Evolutionary conservation across 1,140 invertebrate species (phyloP), one percentile per base, ranked within the genome.

Genomic region (Oryctes rhinoceros): DNA sequence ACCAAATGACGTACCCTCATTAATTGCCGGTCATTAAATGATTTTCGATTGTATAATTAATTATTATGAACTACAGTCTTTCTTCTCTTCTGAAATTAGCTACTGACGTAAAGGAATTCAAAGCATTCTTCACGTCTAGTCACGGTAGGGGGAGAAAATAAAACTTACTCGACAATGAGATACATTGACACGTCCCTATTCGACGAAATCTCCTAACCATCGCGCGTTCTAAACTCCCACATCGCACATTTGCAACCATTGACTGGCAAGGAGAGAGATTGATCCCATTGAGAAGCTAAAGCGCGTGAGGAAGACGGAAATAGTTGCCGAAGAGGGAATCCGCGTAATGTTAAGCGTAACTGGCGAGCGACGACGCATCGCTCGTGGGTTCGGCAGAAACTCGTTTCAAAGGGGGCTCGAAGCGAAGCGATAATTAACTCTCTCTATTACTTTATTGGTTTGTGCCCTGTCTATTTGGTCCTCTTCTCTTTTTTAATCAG

Each of bases 361-460:
- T 30, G 24, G 24, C 24, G 24, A 30, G 10, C 35, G 35, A 35
- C 11, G 24, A 24, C 20, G 20, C 65, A 71, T 71, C 65, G 65
- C 18, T 15, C 24, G 11, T 71, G 24, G 65, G 35, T 71, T 71
- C 65, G 53, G 53, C 18, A 59, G 53, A 59, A 59, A 59, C 53
- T 59, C 53, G 53, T 59, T 59, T 59, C 65, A 24, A 24, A 35
- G 65, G 65, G 65, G 65, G 65, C 13, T 71, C 65, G 6, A 37
- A 71, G 65, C 65, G 65, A 71, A 71, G 65, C 65, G 81, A 86
- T 85, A 86, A 86, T 86, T 86, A 86, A 86, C 84, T 86, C 84
- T 84, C 83, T 85, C 83, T 86, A 86, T 86, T 84, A 86, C 85
- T 86, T 86, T 86, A 86, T 86, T 86, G 85, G 85, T 86, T 86